Conservation (phyloP, 92 coral and sea anemone species). For the Bergia sp. region DNA sequence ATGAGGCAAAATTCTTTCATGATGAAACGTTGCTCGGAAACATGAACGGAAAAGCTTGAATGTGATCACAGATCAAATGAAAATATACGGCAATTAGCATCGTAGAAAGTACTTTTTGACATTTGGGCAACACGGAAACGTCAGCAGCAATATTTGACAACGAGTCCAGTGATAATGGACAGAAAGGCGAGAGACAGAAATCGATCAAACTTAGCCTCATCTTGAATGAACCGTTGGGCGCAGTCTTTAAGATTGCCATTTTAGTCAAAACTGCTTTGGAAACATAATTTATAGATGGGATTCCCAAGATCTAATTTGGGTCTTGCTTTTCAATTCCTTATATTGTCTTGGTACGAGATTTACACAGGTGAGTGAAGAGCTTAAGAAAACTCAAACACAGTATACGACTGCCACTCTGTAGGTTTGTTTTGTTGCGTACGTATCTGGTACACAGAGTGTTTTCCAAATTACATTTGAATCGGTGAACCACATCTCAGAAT, state of each 20-base stretch:
- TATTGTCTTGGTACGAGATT: neutral
- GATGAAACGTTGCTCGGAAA: conserved; percentile 20
- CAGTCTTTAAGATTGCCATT: neutral
- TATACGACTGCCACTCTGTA: neutral
- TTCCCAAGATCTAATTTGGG: neutral
- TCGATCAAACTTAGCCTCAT: neutral
- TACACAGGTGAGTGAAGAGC: conserved; percentile 6
- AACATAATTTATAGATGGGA: neutral
- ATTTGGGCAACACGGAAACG: neutral
- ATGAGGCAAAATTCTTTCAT: neutral
- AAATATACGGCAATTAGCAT: neutral
- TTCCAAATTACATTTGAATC: neutral
- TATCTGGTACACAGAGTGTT: neutral
- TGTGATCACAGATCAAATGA: neutral
- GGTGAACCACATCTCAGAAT: neutral
- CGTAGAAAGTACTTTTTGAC: neutral
- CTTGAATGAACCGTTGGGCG: neutral
- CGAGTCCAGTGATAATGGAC: neutral
- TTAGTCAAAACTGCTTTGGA: neutral
- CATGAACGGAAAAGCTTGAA: neutral
- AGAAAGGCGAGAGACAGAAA: neutral
- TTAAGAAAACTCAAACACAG: neutral
- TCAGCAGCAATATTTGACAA: neutral
- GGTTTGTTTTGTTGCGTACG: neutral
- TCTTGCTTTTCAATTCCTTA: neutral